Evolutionary conservation across 2,888 invertebrate species (phyloP).

Genomic region (Cryptocheilus praepositus): DNA sequence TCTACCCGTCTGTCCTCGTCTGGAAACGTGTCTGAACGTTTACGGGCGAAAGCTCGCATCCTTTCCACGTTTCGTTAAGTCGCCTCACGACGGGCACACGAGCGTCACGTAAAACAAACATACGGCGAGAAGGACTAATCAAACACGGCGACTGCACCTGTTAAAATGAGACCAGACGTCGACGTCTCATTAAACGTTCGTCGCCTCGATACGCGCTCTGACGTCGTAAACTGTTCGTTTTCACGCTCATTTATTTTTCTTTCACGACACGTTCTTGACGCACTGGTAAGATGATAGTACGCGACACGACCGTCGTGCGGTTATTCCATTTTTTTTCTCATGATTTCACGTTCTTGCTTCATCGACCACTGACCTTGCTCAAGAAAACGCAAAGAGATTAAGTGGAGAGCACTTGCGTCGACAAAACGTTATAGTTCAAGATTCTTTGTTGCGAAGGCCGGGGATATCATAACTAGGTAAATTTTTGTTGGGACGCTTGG

Average conservation of each 20-base stretch:
- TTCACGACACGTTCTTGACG: too few relatives aligned
- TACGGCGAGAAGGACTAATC: slow-evolving; percentile 59
- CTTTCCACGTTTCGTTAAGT: slow-evolving; percentile 56
- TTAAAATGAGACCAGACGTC: slow-evolving; percentile 63
- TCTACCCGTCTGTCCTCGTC: background rate
- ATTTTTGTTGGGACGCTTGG: too few relatives aligned
- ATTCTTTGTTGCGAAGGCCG: too few relatives aligned
- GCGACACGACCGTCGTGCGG: too few relatives aligned
- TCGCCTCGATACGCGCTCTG: background rate
- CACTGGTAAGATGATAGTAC: too few relatives aligned
- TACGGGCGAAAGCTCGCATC: slow-evolving; percentile 16
- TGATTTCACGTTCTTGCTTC: too few relatives aligned
- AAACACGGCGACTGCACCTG: slow-evolving; percentile 68
- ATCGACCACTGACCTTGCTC: too few relatives aligned
- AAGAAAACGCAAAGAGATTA: too few relatives aligned
- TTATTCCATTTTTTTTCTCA: background rate
- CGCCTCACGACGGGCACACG: slow-evolving; percentile 46
- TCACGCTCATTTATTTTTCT: too few relatives aligned
- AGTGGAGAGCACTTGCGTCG: too few relatives aligned
- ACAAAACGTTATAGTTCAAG: too few relatives aligned
- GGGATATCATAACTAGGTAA: too few relatives aligned
- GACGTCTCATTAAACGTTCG: slow-evolving; percentile 3
- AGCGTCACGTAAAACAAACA: slow-evolving; percentile 65
- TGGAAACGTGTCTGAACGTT: slow-evolving; percentile 25
- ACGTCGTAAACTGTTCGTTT: background rate